phyloP scores from a whole-genome alignment of 2,888 invertebrate genomes.

The Chalcosyrphus nemorum region DNA sequence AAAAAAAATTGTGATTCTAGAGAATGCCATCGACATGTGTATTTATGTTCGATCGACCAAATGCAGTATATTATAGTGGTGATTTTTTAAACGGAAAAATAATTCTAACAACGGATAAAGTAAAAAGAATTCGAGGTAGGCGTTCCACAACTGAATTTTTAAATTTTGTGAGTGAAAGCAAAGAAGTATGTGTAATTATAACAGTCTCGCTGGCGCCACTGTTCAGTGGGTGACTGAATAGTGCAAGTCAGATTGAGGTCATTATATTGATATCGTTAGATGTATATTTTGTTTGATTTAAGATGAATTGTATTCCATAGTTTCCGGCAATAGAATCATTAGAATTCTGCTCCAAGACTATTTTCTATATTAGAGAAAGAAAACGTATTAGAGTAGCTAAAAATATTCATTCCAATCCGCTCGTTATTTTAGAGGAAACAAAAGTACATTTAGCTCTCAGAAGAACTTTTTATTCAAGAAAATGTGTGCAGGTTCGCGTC shows the following conservation, averaged over 20 bases:
- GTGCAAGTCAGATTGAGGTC: not conserved
- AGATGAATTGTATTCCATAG: not conserved
- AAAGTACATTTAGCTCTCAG: not conserved
- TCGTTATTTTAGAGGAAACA: not conserved
- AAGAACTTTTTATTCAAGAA: not conserved
- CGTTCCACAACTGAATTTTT: not conserved
- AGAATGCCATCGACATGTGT: conserved; percentile 57
- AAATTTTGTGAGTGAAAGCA: not conserved
- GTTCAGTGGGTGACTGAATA: not conserved
- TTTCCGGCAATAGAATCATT: too few species aligned
- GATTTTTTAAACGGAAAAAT: conserved; percentile 59
- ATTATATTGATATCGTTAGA: not conserved
- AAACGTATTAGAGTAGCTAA: not conserved
- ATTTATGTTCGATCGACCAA: conserved; percentile 57
- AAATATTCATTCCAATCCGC: not conserved
- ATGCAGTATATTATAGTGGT: conserved; percentile 62
- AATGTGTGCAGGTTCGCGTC: too few species aligned
- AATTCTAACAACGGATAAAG: conserved; percentile 50
- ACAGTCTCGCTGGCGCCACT: conserved; percentile 10
- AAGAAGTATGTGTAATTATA: not conserved
- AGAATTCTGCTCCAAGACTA: not conserved
- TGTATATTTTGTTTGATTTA: not conserved
- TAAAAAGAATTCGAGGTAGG: conserved; percentile 60
- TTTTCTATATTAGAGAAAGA: not conserved
- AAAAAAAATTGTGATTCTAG: not conserved